A percentile compares a stretch with the other conserved stretches of the same genome.
These are phyloP conservation scores for Alligator sinensis DNA, from an alignment of 2,113 vertebrate genomes.

Conservation along the genomic window DNA sequence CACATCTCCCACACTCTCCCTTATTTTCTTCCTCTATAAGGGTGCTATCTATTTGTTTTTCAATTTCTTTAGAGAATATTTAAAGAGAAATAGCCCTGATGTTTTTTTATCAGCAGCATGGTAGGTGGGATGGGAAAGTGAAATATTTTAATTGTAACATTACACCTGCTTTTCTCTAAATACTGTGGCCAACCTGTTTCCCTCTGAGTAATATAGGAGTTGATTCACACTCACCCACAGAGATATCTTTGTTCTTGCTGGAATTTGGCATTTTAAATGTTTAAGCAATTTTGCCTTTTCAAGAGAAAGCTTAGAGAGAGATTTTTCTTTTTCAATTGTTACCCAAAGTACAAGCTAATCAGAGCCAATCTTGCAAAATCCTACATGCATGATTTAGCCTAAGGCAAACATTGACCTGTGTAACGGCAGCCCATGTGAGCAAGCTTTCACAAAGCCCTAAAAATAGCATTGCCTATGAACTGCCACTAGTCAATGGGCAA, in stretches of 20 bases:
- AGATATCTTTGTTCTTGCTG: constrained; percentile 7
- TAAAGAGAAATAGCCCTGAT: background rate
- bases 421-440: background rate
- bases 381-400: background rate
- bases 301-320: constrained; percentile 9
- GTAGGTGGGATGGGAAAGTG: background rate
- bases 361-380: background rate
- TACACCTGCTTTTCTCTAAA: constrained; percentile 30
- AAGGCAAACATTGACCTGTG: background rate
- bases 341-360: background rate
- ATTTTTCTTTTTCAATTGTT: constrained; percentile 47
- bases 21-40: background rate
- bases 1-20: background rate
- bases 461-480: background rate
- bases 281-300: constrained; percentile 27
- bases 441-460: background rate
- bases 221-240: constrained; percentile 58
- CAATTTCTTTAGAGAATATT: background rate
- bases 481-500: background rate
- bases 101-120: background rate
- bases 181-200: constrained; percentile 30
- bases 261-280: constrained; percentile 23
- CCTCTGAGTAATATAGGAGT: constrained; percentile 44
- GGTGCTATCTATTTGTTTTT: background rate
- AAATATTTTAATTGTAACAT: constrained; percentile 24